These are phyloP conservation scores for Mylabris phalerata DNA, from an alignment of 1,140 invertebrate species.

Conservation along the genomic window DNA sequence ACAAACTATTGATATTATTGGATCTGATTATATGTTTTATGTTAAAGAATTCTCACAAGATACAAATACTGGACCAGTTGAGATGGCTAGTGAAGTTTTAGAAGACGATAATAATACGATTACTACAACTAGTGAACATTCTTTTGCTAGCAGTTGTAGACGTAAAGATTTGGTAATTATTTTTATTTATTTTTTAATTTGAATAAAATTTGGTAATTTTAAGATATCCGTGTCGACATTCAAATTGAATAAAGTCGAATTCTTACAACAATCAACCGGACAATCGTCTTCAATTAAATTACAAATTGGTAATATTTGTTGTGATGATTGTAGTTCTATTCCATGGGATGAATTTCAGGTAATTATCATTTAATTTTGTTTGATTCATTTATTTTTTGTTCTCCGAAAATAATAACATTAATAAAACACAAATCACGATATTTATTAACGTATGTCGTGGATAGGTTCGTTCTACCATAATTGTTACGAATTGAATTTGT, in stretches of 20 bases:
- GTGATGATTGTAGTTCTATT: constrained; percentile 79
- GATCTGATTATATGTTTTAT: constrained; percentile 48
- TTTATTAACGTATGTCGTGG: too few relatives aligned
- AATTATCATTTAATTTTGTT: constrained; percentile 20
- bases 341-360: constrained; percentile 93
- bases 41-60: constrained; percentile 34
- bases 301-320: constrained; percentile 67
- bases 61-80: constrained; percentile 44
- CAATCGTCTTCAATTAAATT: constrained; percentile 66
- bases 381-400: constrained; percentile 10
- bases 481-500: not conserved
- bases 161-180: constrained; percentile 55
- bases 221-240: constrained; percentile 74
- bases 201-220: not conserved
- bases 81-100: constrained; percentile 78
- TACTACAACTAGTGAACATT: constrained; percentile 70
- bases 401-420: too few relatives aligned
- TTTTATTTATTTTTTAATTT: not conserved
- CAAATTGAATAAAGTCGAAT: constrained; percentile 73
- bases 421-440: too few relatives aligned
- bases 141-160: constrained; percentile 69
- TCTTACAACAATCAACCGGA: constrained; percentile 72
- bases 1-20: constrained; percentile 32
- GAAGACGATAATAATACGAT: constrained; percentile 58
- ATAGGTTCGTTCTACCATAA: too few relatives aligned